These are phyloP conservation scores for Hoplias malabaricus DNA, from an alignment of 2,113 vertebrate genomes.

Conservation along the genomic window DNA sequence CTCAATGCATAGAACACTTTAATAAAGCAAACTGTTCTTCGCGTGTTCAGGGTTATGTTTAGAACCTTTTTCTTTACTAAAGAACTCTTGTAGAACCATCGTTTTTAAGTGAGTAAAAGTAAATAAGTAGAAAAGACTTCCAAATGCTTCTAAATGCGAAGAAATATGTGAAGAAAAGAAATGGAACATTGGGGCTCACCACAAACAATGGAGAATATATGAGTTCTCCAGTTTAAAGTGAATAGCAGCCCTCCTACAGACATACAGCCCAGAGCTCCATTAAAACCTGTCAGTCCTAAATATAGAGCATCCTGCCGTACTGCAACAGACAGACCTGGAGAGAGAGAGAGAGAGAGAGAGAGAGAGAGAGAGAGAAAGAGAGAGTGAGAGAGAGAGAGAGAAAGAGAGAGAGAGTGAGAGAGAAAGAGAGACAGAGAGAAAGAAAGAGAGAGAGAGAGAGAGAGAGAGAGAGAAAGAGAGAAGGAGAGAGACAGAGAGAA, in stretches of 20 bases:
- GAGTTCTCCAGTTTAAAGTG: slow-evolving; percentile 70
- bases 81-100: too few species aligned
- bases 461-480: neutral
- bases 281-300: slow-evolving; percentile 70
- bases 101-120: too few species aligned
- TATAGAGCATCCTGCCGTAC: slow-evolving; percentile 65
- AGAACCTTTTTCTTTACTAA: too few species aligned
- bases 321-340: slow-evolving; percentile 69
- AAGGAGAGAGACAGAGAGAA: slow-evolving; percentile 67
- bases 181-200: slow-evolving; percentile 58
- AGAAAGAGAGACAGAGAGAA: neutral
- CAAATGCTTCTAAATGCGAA: too few species aligned
- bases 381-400: neutral
- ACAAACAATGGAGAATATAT: slow-evolving; percentile 66
- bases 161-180: too few species aligned
- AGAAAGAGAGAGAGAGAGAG: neutral
- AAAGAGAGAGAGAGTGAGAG: neutral
- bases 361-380: neutral
- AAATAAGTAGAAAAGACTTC: too few species aligned
- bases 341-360: slow-evolving; percentile 19
- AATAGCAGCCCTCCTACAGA: slow-evolving; percentile 70
- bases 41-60: too few species aligned
- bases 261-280: slow-evolving; percentile 76
- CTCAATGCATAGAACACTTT: too few species aligned
- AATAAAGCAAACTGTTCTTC: too few species aligned